Evolutionary conservation across 2,888 invertebrate genomes (phyloP), one percentile per base, ranked within the genome.

Genomic region (Mythimna lalbum): DNA sequence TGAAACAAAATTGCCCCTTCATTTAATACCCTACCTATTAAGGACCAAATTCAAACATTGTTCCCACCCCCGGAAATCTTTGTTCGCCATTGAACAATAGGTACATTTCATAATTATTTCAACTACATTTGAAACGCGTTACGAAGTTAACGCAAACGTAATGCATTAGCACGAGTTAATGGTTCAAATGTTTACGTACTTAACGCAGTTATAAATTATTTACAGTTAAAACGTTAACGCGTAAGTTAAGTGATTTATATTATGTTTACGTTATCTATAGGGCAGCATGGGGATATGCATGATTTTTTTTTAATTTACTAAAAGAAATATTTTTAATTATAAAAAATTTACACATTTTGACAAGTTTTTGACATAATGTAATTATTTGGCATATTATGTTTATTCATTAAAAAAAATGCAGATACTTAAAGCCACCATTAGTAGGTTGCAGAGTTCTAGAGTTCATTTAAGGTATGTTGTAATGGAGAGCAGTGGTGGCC

Each of bases 91-190:
- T 56, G 1, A 59, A 67, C 76, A 63, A 68, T 49, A 49, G 47
- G 47, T n/a, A 79, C 84, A 84, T 80, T 78, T 80, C 72, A 72
- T 69, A 66, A 84, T 84, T 84, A 84, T 73, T 84, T 85, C 83
- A 73, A 75, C 61, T 85, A 85, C 85, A 81, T 85, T 85, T 77
- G 63, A 68, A 73, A 53, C 71, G 73, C 66, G 69, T 81, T 80
- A 57, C 21, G 55, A 69, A 80, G 70, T 71, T 71, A 78, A 78
- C 33, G 64, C 65, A 69, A 81, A 75, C 77, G 72, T 73, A 69
- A 82, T 73, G 74, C 81, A 66, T 73, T 83, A 81, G 76, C 67
- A 72, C 59, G 57, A 76, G 55, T 56, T 80, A 83, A 83, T 83
- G 84, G 73, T 55, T 60, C 53, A 80, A 71, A 67, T 63, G 65